A percentile compares a stretch with the other conserved stretches of the same genome.
These are phyloP conservation scores for Stichodactyla mertensii DNA, from an alignment of 64 coral and sea anemone species.

Conservation along the genomic window DNA sequence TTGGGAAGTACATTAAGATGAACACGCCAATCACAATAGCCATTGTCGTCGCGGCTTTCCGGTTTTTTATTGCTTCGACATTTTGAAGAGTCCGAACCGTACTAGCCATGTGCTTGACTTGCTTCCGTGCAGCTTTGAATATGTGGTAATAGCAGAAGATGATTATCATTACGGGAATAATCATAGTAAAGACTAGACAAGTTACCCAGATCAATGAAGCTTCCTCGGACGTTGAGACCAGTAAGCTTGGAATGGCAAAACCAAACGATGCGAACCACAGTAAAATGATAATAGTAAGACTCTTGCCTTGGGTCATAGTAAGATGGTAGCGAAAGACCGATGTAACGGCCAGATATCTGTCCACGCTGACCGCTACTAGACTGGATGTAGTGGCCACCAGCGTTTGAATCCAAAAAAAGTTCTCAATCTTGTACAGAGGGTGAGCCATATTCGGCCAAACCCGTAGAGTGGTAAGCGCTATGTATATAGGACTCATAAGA, in stretches of 20 bases:
- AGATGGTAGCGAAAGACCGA: conserved; percentile 20
- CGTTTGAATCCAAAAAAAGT: conserved; percentile 62
- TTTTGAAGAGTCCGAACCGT: background rate
- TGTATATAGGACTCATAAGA: conserved; percentile 39
- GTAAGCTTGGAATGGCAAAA: background rate
- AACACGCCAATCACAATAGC: conserved; percentile 47
- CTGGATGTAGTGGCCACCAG: conserved; percentile 44
- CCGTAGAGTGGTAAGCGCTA: background rate
- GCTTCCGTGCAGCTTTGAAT: conserved; percentile 21
- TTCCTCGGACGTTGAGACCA: background rate
- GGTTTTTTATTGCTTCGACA: conserved; percentile 19
- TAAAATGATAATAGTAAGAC: background rate
- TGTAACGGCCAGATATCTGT: conserved; percentile 35
- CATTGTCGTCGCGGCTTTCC: conserved; percentile 41
- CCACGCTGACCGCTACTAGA: conserved; percentile 39
- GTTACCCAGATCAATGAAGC: conserved; percentile 35
- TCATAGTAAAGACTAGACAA: conserved; percentile 10
- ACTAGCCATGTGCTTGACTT: conserved; percentile 14
- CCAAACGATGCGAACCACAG: conserved; percentile 24
- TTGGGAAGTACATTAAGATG: conserved; percentile 42
- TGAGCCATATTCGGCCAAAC: background rate
- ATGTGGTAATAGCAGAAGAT: conserved; percentile 46
- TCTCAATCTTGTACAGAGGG: conserved; percentile 41
- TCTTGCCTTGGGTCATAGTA: conserved; percentile 20
- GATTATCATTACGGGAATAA: conserved; percentile 41